Evolutionary conservation across 2,888 invertebrate genomes (phyloP).

Genomic region (Seira ritae): DNA sequence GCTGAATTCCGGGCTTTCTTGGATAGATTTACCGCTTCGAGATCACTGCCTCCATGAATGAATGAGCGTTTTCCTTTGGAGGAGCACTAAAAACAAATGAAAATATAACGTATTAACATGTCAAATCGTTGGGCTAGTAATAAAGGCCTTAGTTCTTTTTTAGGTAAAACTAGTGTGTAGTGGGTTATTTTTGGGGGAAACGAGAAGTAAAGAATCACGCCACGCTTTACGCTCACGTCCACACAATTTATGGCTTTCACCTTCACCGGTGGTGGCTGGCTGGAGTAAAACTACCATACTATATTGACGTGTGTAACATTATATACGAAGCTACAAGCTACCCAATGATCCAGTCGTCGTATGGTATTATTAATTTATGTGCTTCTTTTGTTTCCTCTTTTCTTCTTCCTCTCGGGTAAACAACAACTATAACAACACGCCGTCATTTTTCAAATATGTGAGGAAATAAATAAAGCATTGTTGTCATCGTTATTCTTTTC

Average conservation of each 20-base stretch:
- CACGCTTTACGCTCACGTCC: conserved; percentile 4
- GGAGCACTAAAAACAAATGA: conserved; percentile 7
- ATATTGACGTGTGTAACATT: background rate
- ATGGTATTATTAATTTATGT: conserved; percentile 1
- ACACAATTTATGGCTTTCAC: conserved; percentile 5
- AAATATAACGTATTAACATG: conserved; percentile 11
- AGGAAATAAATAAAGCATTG: background rate
- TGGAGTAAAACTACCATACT: background rate
- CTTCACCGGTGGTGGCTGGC: background rate
- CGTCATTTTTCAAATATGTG: conserved; percentile 3
- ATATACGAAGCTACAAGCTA: background rate
- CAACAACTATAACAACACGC: background rate
- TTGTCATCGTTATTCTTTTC: background rate
- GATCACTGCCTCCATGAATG: background rate
- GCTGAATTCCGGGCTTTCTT: too few relatives aligned
- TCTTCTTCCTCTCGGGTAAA: background rate
- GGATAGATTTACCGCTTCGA: background rate
- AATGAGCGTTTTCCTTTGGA: background rate
- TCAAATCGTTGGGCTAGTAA: background rate
- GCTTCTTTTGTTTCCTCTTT: background rate
- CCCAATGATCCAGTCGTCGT: background rate
- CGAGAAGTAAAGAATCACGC: background rate
- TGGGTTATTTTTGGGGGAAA: background rate
- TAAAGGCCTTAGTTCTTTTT: background rate
- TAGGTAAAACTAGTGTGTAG: background rate